A percentile compares a stretch with the other conserved stretches of the same genome.
phyloP scores from a whole-genome alignment of 2,113 vertebrate species.

The Megatriorchis doriae region DNA sequence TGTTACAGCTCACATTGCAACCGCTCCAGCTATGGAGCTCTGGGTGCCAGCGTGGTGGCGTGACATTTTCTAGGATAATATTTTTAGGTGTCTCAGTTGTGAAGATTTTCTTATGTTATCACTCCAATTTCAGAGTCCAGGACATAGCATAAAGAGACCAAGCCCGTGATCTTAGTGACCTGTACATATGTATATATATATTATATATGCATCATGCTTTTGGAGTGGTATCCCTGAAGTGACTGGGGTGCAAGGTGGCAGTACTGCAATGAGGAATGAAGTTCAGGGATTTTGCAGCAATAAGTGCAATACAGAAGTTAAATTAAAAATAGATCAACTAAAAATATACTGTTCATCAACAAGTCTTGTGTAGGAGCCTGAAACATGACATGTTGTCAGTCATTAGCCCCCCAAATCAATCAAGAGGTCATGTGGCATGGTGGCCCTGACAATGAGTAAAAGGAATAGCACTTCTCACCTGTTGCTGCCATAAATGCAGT shows the following conservation, averaged over 20 bases:
- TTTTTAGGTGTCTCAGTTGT: neutral
- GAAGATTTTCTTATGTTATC: neutral
- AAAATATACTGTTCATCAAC: accelerated
- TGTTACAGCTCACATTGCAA: neutral
- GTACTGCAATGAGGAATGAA: neutral
- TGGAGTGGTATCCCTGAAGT: neutral
- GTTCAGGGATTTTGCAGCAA: neutral
- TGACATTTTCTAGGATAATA: neutral
- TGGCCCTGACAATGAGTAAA: neutral
- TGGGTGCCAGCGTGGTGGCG: accelerated
- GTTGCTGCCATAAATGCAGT: neutral
- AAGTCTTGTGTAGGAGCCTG: neutral
- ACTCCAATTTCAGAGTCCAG: neutral
- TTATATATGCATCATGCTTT: accelerated
- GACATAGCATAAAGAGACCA: neutral
- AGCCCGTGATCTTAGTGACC: neutral
- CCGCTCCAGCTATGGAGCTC: neutral
- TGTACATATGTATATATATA: accelerated
- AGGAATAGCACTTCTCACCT: neutral
- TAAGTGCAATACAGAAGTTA: neutral
- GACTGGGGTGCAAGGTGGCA: neutral
- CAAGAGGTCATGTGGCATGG: neutral
- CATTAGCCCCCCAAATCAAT: accelerated
- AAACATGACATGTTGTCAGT: accelerated
- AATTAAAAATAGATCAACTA: neutral